Conservation (phyloP, 2,888 invertebrate species). For the Nasonovia ribisnigri region DNA sequence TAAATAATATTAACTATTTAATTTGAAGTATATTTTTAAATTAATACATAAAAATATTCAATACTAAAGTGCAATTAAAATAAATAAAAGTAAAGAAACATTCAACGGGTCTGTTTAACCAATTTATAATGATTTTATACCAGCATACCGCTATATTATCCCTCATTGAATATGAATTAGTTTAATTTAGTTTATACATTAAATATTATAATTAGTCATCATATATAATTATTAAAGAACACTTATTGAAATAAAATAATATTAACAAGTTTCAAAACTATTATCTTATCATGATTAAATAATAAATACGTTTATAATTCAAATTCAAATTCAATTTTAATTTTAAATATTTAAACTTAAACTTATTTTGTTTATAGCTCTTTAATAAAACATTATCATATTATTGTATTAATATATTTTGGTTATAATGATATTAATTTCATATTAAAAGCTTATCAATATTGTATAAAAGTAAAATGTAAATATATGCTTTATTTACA, state of each 20-base stretch:
- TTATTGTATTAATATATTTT: background rate
- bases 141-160: background rate
- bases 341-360: background rate
- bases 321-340: conserved; percentile 17
- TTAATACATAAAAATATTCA: background rate
- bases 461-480: conserved; percentile 11
- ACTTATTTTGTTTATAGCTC: conserved; percentile 7
- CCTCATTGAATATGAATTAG: background rate
- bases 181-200: background rate
- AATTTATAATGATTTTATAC: background rate
- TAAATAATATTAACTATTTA: background rate
- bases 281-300: background rate
- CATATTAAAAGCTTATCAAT: background rate
- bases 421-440: background rate
- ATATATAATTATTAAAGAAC: conserved; percentile 2
- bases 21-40: background rate
- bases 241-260: conserved; percentile 25
- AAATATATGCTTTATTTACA: conserved; percentile 77
- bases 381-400: background rate
- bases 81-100: conserved; percentile 22
- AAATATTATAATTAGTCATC: conserved; percentile 6
- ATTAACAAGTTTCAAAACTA: background rate
- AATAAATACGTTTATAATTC: background rate
- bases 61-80: background rate
- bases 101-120: background rate